Conservation (phyloP, 2,113 vertebrate genomes). For the Meleagris gallopavo region DNA sequence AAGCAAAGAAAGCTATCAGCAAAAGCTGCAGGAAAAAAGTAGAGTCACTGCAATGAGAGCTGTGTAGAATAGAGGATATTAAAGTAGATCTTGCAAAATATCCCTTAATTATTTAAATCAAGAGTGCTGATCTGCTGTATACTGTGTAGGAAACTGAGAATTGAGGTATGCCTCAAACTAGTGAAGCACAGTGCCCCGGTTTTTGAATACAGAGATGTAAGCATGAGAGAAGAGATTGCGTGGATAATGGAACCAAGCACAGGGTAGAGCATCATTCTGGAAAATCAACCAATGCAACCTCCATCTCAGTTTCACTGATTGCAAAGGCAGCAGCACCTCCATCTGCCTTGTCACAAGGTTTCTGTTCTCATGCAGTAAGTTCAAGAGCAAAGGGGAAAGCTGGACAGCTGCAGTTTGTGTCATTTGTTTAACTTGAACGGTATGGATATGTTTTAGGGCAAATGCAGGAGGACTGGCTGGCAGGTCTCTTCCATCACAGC, state of each 20-base stretch:
- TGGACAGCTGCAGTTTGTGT: neutral
- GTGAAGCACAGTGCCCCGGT: neutral
- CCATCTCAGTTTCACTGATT: fast-evolving
- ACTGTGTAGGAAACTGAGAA: neutral
- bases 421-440: neutral
- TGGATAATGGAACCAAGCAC: neutral
- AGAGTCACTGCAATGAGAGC: neutral
- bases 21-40: neutral
- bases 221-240: neutral
- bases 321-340: constrained; percentile 4
- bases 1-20: neutral
- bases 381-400: neutral
- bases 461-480: neutral
- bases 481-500: neutral
- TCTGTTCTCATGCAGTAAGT: neutral
- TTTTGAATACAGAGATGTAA: neutral
- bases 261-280: neutral
- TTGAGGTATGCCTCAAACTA: neutral
- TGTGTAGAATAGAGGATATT: neutral
- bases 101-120: neutral
- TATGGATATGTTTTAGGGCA: neutral
- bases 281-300: neutral
- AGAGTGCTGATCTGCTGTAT: neutral
- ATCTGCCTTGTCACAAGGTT: neutral
- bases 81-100: neutral